These are phyloP conservation scores for Microctonus aethiopoides DNA, from an alignment of 2,888 invertebrate genomes.

Conservation along the genomic window DNA sequence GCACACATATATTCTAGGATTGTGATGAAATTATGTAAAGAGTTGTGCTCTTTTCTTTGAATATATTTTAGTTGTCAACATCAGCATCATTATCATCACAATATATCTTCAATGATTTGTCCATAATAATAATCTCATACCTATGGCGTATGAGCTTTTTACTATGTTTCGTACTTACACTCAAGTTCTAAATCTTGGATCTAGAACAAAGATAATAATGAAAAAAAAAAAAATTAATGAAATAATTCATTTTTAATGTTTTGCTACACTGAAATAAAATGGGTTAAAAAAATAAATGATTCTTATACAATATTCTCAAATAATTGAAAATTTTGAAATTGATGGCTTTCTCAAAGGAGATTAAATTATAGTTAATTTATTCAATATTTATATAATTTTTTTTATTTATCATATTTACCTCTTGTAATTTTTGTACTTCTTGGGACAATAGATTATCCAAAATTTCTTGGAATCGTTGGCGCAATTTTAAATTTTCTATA, in stretches of 20 bases:
- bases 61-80: too few relatives aligned
- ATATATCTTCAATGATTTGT: background rate
- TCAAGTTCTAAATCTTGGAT: constrained; percentile 56
- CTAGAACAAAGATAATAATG: constrained; percentile 44
- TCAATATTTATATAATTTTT: too few relatives aligned
- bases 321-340: constrained; percentile 1
- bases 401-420: constrained; percentile 68
- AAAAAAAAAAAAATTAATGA: background rate
- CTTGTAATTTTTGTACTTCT: constrained; percentile 83
- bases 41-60: background rate
- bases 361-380: background rate
- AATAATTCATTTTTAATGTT: background rate
- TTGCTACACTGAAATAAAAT: background rate
- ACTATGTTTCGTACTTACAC: constrained; percentile 35
- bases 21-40: background rate
- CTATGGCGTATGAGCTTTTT: background rate
- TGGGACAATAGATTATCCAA: constrained; percentile 80
- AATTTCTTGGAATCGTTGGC: constrained; percentile 85
- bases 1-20: background rate
- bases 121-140: constrained; percentile 9
- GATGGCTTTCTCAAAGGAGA: constrained; percentile 16
- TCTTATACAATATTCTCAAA: constrained; percentile 1
- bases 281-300: background rate
- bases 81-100: constrained; percentile 14
- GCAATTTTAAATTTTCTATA: constrained; percentile 85